phyloP scores from a whole-genome alignment of 2,113 vertebrate species.

The Ploceus nigricollis region DNA sequence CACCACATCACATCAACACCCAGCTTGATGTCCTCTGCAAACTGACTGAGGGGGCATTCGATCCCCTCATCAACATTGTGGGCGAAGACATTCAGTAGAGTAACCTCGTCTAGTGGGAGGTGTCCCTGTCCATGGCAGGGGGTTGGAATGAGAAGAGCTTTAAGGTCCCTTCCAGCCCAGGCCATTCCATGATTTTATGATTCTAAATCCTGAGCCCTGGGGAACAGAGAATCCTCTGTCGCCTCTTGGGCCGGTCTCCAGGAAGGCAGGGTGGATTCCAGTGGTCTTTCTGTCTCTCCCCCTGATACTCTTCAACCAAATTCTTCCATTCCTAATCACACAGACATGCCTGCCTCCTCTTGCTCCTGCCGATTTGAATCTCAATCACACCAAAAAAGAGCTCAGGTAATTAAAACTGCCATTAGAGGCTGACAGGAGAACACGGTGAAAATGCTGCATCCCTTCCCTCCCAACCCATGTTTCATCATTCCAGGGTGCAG shows the following conservation, averaged over 20 bases:
- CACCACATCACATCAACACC: background rate
- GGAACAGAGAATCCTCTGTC: background rate
- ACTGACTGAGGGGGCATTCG: background rate
- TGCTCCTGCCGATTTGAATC: background rate
- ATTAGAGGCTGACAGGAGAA: background rate
- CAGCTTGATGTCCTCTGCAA: background rate
- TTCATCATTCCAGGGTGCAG: background rate
- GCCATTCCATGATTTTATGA: background rate
- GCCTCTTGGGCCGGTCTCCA: accelerated
- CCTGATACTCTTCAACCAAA: background rate
- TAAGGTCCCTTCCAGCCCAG: background rate
- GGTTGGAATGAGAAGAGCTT: background rate
- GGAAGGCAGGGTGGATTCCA: background rate
- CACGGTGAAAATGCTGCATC: accelerated
- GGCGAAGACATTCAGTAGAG: background rate
- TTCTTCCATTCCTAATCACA: background rate
- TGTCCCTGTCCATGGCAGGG: background rate
- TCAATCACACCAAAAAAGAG: background rate
- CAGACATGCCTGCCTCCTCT: background rate
- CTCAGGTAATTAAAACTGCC: background rate
- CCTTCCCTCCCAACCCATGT: background rate
- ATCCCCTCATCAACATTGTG: background rate
- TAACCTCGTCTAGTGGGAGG: background rate
- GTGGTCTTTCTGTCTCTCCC: background rate
- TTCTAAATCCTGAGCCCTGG: background rate